Conservation (phyloP, 1,140 invertebrate genomes). For the Procambarus clarkii region DNA sequence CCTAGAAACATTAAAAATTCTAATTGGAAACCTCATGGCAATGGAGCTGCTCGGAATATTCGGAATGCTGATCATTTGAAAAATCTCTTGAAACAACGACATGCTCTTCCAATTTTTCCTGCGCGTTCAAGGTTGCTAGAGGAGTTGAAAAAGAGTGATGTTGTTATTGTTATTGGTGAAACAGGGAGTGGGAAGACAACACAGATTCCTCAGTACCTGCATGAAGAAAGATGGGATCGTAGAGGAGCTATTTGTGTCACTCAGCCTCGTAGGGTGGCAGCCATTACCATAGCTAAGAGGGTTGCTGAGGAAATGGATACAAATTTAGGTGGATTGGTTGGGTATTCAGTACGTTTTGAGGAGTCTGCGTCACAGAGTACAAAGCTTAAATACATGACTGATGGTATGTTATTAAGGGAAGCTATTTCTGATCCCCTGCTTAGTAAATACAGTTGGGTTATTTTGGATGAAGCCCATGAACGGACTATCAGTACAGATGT, state of each 20-base stretch:
- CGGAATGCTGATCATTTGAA: constrained; percentile 44
- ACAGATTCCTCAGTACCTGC: constrained; percentile 89
- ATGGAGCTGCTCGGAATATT: background rate
- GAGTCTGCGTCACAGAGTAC: constrained; percentile 86
- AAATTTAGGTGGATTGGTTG: constrained; percentile 85
- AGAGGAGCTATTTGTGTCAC: constrained; percentile 72
- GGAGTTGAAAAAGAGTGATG: constrained; percentile 74
- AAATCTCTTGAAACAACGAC: constrained; percentile 63
- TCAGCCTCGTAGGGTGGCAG: constrained; percentile 92
- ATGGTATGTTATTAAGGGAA: constrained; percentile 95
- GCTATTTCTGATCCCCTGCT: constrained; percentile 85
- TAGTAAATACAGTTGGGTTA: constrained; percentile 87
- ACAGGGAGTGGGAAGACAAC: constrained; percentile 94
- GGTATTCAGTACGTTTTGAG: constrained; percentile 96
- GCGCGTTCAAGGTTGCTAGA: constrained; percentile 53
- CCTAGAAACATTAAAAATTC: background rate
- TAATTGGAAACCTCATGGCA: background rate
- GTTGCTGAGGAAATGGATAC: constrained; percentile 87
- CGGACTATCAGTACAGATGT: constrained; percentile 96
- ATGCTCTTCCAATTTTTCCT: constrained; percentile 66
- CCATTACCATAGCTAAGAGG: constrained; percentile 90
- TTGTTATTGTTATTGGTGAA: constrained; percentile 89
- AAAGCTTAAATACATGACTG: constrained; percentile 91
- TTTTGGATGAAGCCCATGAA: constrained; percentile 98
- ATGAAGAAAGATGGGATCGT: constrained; percentile 79